phyloP scores from a whole-genome alignment of 2,113 vertebrate genomes.

The Australoheros scitulus region DNA sequence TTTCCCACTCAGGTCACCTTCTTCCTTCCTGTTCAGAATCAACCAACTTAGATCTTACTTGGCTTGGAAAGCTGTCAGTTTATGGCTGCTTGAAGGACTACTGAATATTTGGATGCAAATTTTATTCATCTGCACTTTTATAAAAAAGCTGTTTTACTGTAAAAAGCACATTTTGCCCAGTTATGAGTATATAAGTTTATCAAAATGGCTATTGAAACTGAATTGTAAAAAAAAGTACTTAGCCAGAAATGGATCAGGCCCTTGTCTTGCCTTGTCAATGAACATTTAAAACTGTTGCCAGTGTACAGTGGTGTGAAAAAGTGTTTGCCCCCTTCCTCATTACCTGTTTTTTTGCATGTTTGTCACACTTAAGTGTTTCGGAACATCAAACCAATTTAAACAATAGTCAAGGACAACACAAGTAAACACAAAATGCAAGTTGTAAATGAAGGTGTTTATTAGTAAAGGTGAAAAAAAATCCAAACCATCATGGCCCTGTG shows the following conservation, averaged over 20 bases:
- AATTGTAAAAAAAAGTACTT: neutral
- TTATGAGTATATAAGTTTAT: neutral
- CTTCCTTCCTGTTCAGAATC: slow-evolving; percentile 57
- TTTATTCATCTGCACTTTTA: neutral
- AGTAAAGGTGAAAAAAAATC: too few species aligned
- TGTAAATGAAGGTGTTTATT: too few species aligned
- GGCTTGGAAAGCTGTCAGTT: slow-evolving; percentile 32
- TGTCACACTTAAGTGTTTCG: too few species aligned
- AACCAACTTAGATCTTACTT: slow-evolving; percentile 39
- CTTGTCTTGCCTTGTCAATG: neutral
- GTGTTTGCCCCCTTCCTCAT: too few species aligned
- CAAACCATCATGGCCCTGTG: too few species aligned
- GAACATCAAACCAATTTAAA: too few species aligned
- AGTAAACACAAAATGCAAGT: too few species aligned
- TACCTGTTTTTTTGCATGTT: too few species aligned
- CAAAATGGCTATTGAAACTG: neutral
- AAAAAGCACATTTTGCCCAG: neutral
- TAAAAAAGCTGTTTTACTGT: neutral
- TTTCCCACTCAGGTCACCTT: slow-evolving; percentile 34
- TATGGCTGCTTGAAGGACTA: slow-evolving; percentile 15
- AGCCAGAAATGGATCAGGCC: neutral
- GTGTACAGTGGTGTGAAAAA: too few species aligned
- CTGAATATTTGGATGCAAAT: neutral
- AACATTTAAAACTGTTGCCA: neutral
- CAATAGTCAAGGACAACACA: too few species aligned